Evolutionary conservation across 2,797 vertebrate species (phyloP), one percentile per base, ranked within the genome.

Genomic region (Perodicticus potto): DNA sequence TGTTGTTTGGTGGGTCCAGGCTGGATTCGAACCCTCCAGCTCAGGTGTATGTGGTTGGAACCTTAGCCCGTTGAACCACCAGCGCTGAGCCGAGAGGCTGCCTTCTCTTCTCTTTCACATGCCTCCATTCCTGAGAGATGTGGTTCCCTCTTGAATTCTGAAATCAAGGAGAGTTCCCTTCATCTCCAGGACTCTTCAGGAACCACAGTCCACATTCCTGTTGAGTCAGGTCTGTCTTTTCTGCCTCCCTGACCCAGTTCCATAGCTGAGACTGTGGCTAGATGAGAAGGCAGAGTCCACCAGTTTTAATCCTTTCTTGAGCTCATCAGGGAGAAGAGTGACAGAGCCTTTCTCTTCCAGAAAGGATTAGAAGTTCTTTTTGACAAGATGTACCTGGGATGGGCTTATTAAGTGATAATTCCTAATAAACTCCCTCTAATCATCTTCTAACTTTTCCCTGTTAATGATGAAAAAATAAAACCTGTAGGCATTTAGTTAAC

Each of bases 351-450:
- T 95, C 82, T 72, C 87, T 97, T 87, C 45, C 10, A 4, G 74
- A 81, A 65, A 91, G 73, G 74, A 96, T 92, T 93, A 72, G 77
- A 67, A 74, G 81, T 67, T 86, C 53, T 96, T 92, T 70, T 70
- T 84, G 29, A 59, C 76, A 43, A 19, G 72, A 57, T 32, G 80
- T 32, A 59, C 57, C 59, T 90, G 80, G 67, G 74, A 88, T 95
- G 55, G 89, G 63, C 69, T 94, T 87, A 32, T 45, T 96, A 94
- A 91, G 49, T 85, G 92, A 97, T 93, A 94, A 80, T 89, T 37
- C 73, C 2, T 4, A 63, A 91, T 82, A 94, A 97, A 37, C 2
- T 23, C 40, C 16, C 10, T 76, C 59, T 94, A 72, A 94, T 96
- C 45, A 86, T 57, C 81, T 85, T 16, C 53, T 86, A 27, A 84